phyloP scores from a whole-genome alignment of 1,140 invertebrate species.

The Aphidius gifuensis region DNA sequence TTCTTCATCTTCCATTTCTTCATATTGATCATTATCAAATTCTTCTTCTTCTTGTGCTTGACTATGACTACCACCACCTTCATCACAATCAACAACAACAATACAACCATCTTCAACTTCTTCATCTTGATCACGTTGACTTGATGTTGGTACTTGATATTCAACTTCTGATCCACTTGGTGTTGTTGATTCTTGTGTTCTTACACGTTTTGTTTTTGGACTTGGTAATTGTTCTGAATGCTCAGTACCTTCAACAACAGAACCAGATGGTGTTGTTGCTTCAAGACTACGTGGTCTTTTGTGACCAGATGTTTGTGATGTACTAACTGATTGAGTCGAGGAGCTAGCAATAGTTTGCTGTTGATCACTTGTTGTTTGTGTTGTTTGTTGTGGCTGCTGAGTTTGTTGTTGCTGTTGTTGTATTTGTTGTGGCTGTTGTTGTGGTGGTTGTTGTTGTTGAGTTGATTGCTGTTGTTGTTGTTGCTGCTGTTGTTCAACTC shows the following conservation, averaged over 20 bases:
- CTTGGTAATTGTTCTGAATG: slow-evolving; percentile 48
- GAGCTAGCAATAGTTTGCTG: slow-evolving; percentile 59
- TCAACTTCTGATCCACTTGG: slow-evolving; percentile 50
- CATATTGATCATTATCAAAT: slow-evolving; percentile 57
- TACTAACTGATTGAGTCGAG: slow-evolving; percentile 59
- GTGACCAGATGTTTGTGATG: slow-evolving; percentile 58
- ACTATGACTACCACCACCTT: slow-evolving; percentile 55
- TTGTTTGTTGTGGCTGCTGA: slow-evolving; percentile 37
- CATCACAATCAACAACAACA: slow-evolving; percentile 62
- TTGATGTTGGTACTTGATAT: slow-evolving; percentile 70
- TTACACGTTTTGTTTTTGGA: slow-evolving; percentile 45
- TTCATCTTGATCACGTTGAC: slow-evolving; percentile 77
- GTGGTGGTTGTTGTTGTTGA: slow-evolving; percentile 40
- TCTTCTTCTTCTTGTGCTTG: slow-evolving; percentile 60
- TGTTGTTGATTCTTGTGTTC: slow-evolving; percentile 43
- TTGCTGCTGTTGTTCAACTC: slow-evolving; percentile 32
- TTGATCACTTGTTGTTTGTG: slow-evolving; percentile 31
- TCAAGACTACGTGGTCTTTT: slow-evolving; percentile 61
- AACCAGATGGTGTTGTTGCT: slow-evolving; percentile 55
- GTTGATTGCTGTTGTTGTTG: slow-evolving; percentile 32
- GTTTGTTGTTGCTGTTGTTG: slow-evolving; percentile 55
- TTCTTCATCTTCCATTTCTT: slow-evolving; percentile 58
- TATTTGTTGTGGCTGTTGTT: slow-evolving; percentile 48
- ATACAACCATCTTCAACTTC: slow-evolving; percentile 73
- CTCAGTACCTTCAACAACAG: slow-evolving; percentile 54